Evolutionary conservation across 2,113 vertebrate genomes (phyloP).

Genomic region (Steatornis caripensis): DNA sequence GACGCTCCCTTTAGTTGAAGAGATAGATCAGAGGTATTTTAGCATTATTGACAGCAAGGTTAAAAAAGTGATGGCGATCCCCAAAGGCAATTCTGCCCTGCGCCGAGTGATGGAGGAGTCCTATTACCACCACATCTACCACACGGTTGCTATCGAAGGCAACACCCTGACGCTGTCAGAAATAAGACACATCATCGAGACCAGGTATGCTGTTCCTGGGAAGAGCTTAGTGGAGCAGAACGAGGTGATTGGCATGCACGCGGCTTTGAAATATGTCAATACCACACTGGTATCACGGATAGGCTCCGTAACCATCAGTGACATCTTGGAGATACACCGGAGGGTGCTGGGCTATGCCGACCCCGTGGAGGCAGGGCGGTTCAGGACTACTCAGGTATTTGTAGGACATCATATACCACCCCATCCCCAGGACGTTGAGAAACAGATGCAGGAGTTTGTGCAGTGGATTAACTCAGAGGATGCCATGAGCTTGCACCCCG

Average conservation of each 20-base stretch:
- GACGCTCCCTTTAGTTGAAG: slow-evolving; percentile 91
- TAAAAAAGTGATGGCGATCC: slow-evolving; percentile 91
- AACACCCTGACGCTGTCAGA: slow-evolving; percentile 93
- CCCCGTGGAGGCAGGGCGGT: slow-evolving; percentile 88
- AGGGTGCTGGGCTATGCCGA: slow-evolving; percentile 93
- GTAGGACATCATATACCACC: slow-evolving; percentile 96
- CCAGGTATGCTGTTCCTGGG: slow-evolving; percentile 89
- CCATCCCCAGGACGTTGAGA: slow-evolving; percentile 85
- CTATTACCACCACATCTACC: slow-evolving; percentile 98
- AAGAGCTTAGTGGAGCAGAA: slow-evolving; percentile 96
- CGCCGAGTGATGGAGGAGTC: slow-evolving; percentile 94
- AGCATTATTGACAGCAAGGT: slow-evolving; percentile 93
- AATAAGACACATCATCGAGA: slow-evolving; percentile 96
- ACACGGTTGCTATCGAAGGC: slow-evolving; percentile 97
- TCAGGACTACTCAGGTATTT: slow-evolving; percentile 88
- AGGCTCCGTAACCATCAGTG: slow-evolving; percentile 75
- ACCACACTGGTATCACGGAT: slow-evolving; percentile 84
- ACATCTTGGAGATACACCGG: slow-evolving; percentile 90
- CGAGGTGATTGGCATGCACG: slow-evolving; percentile 93
- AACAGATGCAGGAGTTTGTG: slow-evolving; percentile 89
- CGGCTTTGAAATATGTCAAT: slow-evolving; percentile 92
- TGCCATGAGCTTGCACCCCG: slow-evolving; percentile 87
- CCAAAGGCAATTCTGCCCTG: slow-evolving; percentile 90
- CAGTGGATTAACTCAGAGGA: slow-evolving; percentile 97
- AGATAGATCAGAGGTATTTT: slow-evolving; percentile 95